phyloP scores from a whole-genome alignment of 2,113 vertebrate genomes.

The Eretmochelys imbricata region DNA sequence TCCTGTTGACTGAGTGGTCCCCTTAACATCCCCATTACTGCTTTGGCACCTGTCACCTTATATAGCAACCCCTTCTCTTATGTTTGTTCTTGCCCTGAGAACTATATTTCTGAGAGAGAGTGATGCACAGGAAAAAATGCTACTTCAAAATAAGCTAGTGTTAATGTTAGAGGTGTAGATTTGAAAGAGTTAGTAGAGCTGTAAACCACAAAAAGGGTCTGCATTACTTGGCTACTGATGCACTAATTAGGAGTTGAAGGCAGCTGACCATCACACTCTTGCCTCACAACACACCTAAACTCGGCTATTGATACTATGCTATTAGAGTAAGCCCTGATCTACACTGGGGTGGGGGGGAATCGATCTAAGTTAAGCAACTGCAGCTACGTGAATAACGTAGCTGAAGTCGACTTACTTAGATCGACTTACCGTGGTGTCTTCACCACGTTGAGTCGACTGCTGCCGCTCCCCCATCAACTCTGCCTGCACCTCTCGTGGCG shows the following conservation, averaged over 20 bases:
- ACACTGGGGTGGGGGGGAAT: no score
- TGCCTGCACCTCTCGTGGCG: no score
- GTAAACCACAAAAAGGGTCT: not conserved
- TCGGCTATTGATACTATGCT: not conserved
- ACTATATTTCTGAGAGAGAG: not conserved
- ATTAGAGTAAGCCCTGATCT: not conserved
- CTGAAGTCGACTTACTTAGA: no score
- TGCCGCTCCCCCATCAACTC: no score
- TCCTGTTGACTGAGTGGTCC: not conserved
- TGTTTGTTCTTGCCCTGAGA: not conserved
- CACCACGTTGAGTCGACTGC: no score
- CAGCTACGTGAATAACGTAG: no score
- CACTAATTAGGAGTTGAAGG: not conserved
- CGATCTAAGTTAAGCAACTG: no score
- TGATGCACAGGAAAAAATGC: not conserved
- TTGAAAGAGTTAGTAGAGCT: not conserved
- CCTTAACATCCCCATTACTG: not conserved
- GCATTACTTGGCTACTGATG: not conserved
- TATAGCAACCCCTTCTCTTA: not conserved
- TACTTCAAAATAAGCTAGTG: not conserved
- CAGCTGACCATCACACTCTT: not conserved
- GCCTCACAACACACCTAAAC: not conserved
- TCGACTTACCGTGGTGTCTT: no score
- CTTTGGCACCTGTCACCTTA: not conserved
- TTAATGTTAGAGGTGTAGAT: not conserved